Evolutionary conservation across 2,113 vertebrate genomes (phyloP).

Genomic region (Rhinolophus ferrumequinum): DNA sequence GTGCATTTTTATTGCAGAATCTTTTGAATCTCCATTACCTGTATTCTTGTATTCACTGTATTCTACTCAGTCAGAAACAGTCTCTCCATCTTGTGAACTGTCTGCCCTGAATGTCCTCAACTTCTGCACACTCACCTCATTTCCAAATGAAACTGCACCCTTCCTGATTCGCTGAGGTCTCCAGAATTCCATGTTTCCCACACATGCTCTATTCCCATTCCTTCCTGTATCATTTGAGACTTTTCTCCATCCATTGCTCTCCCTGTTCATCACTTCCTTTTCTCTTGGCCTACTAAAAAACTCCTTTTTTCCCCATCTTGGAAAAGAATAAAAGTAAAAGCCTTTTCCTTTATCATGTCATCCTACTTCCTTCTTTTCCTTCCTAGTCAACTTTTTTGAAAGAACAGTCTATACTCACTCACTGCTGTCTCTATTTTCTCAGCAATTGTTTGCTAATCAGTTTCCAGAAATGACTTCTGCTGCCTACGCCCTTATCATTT

Average conservation of each 20-base stretch:
- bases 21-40: not conserved
- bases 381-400: not conserved
- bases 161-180: not conserved
- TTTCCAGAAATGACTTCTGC: conserved; percentile 3
- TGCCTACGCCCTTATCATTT: not conserved
- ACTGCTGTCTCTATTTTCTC: not conserved
- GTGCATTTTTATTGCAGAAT: not conserved
- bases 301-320: not conserved
- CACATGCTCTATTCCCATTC: not conserved
- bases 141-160: not conserved
- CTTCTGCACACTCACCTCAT: not conserved
- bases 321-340: not conserved
- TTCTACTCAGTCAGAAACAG: not conserved
- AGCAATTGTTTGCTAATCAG: not conserved
- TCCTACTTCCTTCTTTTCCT: not conserved
- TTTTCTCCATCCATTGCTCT: not conserved
- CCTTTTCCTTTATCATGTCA: not conserved
- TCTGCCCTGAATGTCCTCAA: not conserved
- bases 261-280: not conserved
- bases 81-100: not conserved
- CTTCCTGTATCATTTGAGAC: not conserved
- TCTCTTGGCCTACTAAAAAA: not conserved
- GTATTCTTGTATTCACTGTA: not conserved
- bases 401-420: not conserved
- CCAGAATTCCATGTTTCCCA: not conserved